Evolutionary conservation across 2,888 invertebrate genomes (phyloP), one percentile per base, ranked within the genome.

Genomic region (Arge pagana): DNA sequence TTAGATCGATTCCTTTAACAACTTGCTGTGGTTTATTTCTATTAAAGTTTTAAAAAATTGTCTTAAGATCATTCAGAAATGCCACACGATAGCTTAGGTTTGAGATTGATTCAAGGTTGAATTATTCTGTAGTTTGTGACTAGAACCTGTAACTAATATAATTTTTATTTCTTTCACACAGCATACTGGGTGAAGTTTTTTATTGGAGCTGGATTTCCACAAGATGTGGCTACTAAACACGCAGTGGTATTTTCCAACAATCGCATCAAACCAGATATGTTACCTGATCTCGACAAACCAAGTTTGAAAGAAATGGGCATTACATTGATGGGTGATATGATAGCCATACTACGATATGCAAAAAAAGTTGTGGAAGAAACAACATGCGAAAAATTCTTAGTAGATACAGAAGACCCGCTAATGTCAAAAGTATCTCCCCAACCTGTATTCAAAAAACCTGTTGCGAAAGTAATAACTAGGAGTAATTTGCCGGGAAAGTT

Each of bases 261-360:
- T 76, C 82, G 94, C 21, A 95, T 95, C 54, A 87, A 88, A 68
- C 85, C 84, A 59, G 88, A 91, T 63, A 94, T 94, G 94, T 73
- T 95, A 48, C 78, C 88, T 57, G 94, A 95, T 63, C 79, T 95
- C 10, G 92, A 88, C 62, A 93, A 93, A 66, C 93, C 94, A 61
- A 90, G 92, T 68, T 77, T 95, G 2, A 83, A 86, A 50, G 93
- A 93, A 62, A 93, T 95, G 93, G 93, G 92, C 0, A 90, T 95
- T 23, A 82, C 84, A 0, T 70, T 82, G 21, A 81, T 86, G 77
- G 86, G 86, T 1, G 85, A 86, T 63, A 79, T 85, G 63, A 85
- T 86, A 55, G 82, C 84, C 8, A 85, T 86, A 52, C 68, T 86
- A 6, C 81, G 84, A 61, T 84, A 86, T 68, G 83, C 85, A 0